A percentile compares a stretch with the other conserved stretches of the same genome.
These are phyloP conservation scores for Geopemphigus sp. DNA, from an alignment of 1,140 invertebrate species.

Conservation along the genomic window DNA sequence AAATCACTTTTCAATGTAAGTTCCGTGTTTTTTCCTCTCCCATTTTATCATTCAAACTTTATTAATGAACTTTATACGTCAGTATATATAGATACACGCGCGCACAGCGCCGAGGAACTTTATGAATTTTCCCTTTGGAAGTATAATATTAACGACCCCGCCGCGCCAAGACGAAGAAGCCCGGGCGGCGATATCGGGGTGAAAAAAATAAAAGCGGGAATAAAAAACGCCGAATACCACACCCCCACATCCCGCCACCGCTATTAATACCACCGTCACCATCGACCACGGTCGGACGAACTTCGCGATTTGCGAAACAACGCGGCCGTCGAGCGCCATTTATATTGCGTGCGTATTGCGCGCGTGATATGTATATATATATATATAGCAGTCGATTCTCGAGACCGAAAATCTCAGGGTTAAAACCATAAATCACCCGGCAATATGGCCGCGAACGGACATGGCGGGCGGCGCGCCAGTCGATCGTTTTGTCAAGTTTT, in stretches of 20 bases:
- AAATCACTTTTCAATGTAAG: conserved; percentile 46
- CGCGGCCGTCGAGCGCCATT: conserved; percentile 46
- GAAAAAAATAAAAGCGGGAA: conserved; percentile 6
- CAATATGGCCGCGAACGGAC: conserved; percentile 43
- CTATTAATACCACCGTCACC: too few species aligned
- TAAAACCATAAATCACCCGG: conserved; percentile 38
- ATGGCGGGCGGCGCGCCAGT: not conserved
- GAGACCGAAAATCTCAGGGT: conserved; percentile 30
- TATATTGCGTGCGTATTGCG: too few species aligned
- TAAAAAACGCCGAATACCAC: too few species aligned
- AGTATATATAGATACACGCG: not conserved
- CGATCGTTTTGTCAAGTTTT: conserved; percentile 46
- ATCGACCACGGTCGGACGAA: conserved; percentile 47
- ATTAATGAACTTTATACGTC: conserved; percentile 48
- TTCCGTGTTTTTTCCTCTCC: conserved; percentile 11
- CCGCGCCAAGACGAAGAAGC: not conserved
- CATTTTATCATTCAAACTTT: conserved; percentile 29
- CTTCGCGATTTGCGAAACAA: conserved; percentile 47
- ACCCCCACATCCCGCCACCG: too few species aligned
- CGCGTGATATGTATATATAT: too few species aligned
- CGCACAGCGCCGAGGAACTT: not conserved
- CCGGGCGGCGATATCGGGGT: too few species aligned
- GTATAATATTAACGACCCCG: conserved; percentile 32
- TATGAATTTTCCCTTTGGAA: conserved; percentile 25
- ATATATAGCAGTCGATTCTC: conserved; percentile 24